A percentile compares a stretch with the other conserved stretches of the same genome.
Conservation (phyloP, 2,888 invertebrate genomes). For the Cistogaster globosa region DNA sequence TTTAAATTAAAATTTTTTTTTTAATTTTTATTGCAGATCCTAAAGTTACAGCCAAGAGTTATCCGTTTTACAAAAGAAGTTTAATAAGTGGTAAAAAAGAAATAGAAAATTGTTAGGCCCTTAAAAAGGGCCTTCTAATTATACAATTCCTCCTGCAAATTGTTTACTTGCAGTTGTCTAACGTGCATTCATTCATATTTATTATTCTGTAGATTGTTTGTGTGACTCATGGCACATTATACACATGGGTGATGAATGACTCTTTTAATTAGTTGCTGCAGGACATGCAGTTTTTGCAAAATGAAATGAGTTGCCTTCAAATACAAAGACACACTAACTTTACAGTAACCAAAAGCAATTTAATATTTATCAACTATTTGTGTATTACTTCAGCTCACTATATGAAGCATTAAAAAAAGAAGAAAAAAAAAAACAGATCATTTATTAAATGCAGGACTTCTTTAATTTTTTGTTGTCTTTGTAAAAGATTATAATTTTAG, state of each 20-base stretch:
- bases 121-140: not conserved
- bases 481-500: not conserved
- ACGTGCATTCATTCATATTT: constrained; percentile 35
- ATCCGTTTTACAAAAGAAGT: too few relatives aligned
- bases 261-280: constrained; percentile 83
- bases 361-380: constrained; percentile 33
- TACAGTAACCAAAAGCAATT: constrained; percentile 29
- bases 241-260: constrained; percentile 82
- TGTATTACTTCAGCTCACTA: not conserved
- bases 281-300: constrained; percentile 83
- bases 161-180: constrained; percentile 23
- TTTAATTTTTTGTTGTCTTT: not conserved
- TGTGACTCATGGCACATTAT: constrained; percentile 64
- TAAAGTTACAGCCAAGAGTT: too few relatives aligned
- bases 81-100: too few relatives aligned
- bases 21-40: too few relatives aligned
- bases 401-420: constrained; percentile 24
- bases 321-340: constrained; percentile 14
- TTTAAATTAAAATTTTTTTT: too few relatives aligned
- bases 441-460: constrained; percentile 49
- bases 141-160: not conserved
- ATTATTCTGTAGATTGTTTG: constrained; percentile 55
- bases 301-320: constrained; percentile 64
- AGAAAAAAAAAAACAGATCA: constrained; percentile 42
- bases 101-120: not conserved